Evolutionary conservation across 2,797 vertebrate species (phyloP), one percentile per base, ranked within the genome.

Genomic region (Denticeps clupeoides): DNA sequence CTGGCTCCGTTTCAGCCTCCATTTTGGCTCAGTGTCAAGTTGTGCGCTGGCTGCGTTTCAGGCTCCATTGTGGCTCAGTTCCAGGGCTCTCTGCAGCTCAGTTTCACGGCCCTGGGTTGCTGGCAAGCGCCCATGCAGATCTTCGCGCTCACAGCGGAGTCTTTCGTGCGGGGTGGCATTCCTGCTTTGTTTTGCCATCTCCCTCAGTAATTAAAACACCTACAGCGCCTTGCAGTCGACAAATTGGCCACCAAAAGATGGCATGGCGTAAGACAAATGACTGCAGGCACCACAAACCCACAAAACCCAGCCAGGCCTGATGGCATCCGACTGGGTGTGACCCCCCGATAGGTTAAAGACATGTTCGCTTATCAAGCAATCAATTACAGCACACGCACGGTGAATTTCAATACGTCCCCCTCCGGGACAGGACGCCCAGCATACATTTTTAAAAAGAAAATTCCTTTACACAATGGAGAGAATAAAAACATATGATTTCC

Each of bases 321-420:
- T 82, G 80, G 77, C 73, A 71, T 82, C 77, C 72, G 74, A 79
- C 74, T 78, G 75, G 76, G 79, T 73, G 77, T 75, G 78, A 81
- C 80, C 79, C 82, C 79, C 68, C 66, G 81, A 83, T n/a, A 83
- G 81, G 81, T 83, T 82, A 82, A 82, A 84, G 80, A 82, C 80
- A 81, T 72, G 73, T 84, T 82, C 81, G 69, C 76, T 82, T 82
- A 82, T 76, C 82, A 75, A 78, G 77, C 80, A 82, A 83, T 83
- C 81, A 80, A 82, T 83, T 83, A 82, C 75, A 60, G 41, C 61
- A 57, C 72, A 53, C 72, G 72, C 74, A 73, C 68, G 72, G 72
- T 68, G 64, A 65, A 74, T 79, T 78, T 78, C 77, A 77, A 76
- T 63, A 69, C 72, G 74, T 62, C 16, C 7, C 31, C 42, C 11